These are phyloP conservation scores for Nasalis larvatus DNA, from an alignment of 2,113 vertebrate species.

Conservation along the genomic window DNA sequence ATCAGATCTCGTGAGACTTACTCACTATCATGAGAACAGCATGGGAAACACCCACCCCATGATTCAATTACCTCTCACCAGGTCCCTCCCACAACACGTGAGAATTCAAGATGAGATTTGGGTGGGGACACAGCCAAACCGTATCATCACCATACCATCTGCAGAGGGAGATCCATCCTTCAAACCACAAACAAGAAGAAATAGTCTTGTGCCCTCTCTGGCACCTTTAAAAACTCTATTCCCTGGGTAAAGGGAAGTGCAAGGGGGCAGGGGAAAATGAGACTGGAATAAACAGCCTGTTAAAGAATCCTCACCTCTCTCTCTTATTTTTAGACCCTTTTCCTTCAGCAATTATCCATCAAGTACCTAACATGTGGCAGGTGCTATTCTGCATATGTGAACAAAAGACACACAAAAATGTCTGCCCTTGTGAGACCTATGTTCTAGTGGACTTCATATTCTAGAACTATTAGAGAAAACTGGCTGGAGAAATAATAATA, in stretches of 20 bases:
- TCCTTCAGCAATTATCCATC: not conserved
- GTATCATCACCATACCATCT: too few relatives aligned
- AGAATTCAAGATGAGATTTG: too few relatives aligned
- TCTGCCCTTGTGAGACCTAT: not conserved
- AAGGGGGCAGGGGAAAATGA: not conserved
- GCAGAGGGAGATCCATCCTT: not conserved
- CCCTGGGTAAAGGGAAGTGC: not conserved
- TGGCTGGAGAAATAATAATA: not conserved
- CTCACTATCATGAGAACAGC: too few relatives aligned
- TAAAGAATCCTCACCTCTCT: not conserved
- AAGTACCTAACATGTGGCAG: not conserved
- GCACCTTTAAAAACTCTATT: not conserved
- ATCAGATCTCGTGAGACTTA: too few relatives aligned
- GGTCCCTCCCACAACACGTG: too few relatives aligned
- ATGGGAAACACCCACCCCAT: too few relatives aligned
- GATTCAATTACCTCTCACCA: too few relatives aligned
- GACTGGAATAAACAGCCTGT: not conserved
- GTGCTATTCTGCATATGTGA: not conserved
- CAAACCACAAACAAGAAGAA: not conserved
- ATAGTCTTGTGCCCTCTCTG: not conserved
- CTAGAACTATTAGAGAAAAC: not conserved
- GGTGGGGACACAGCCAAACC: too few relatives aligned
- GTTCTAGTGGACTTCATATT: not conserved
- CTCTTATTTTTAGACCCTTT: not conserved
- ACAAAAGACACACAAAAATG: not conserved